Base-by-base conservation (phyloP, 2,888 invertebrate genomes). In the Bombylius discolor region DNA sequence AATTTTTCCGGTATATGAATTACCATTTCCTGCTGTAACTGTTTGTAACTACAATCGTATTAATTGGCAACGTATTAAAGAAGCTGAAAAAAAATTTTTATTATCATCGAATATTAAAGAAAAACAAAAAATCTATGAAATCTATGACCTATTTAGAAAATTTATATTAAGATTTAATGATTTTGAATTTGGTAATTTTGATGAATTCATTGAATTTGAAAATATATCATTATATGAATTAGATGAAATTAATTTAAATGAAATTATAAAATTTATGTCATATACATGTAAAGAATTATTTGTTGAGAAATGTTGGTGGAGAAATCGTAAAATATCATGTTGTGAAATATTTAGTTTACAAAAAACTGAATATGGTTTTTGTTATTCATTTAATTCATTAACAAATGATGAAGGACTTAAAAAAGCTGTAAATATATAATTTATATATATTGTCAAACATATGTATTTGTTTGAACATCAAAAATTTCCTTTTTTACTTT, bases 321-420 rank as follows among this genome's bases (percentile, higher is more conserved):
- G 76, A 0, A 68, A 68, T 49, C 54, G 62, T 23, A 54, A 62
- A 14, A 67, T 71, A 46, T 62, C 74, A 39, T 78, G 78, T 52
- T 77, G 77, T 59, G 68, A 72, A 3, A 63, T 69, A 23, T 76
- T 78, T 56, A 64, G 73, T 47, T 55, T 68, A 31, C 77, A 77
- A 58, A 71, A 68, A 53, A 75, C 75, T 0, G 76, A 77, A 61
- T 69, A 65, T 53, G 77, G 77, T 1, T 65, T 70, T 39, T 78
- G 78, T 60, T 70, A 74, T 61, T 66, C 76, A 0, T 77, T 77
- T 64, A 77, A 77, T 62, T 76, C 76, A 4, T 69, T 70, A 12
- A 67, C 71, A 47, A 68, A 66, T 34, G 32, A 67, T 5, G 65
- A 67, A 0, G 50, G 47, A 1, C 46, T 32, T 0, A 64, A 64